These are phyloP conservation scores for Leptobrachium leishanense DNA, from an alignment of 2,113 vertebrate species.

Conservation along the genomic window DNA sequence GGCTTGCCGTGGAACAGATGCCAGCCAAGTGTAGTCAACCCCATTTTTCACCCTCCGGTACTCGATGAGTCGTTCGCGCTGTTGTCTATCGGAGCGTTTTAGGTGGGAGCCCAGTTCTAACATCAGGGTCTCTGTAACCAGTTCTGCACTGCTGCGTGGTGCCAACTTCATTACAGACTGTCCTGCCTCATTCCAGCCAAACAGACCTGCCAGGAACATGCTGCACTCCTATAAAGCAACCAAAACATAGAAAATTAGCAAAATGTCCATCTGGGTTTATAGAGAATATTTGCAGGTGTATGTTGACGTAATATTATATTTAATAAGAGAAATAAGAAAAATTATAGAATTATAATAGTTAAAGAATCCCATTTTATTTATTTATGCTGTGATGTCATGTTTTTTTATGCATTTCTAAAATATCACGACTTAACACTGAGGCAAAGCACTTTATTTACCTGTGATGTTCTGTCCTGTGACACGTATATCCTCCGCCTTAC, in stretches of 20 bases:
- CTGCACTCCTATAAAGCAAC: constrained; percentile 2
- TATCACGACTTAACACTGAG: too few relatives aligned
- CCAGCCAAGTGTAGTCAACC: constrained; percentile 77
- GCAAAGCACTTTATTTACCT: neutral
- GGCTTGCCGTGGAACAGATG: constrained; percentile 55
- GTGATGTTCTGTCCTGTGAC: neutral
- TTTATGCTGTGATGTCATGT: too few relatives aligned
- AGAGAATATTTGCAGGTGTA: too few relatives aligned
- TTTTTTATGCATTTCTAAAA: too few relatives aligned
- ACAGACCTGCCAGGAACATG: constrained; percentile 46
- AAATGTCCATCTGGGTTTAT: too few relatives aligned
- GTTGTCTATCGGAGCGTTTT: constrained; percentile 72
- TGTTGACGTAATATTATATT: too few relatives aligned
- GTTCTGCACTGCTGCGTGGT: constrained; percentile 65
- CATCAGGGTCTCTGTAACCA: constrained; percentile 78
- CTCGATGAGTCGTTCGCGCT: constrained; percentile 62
- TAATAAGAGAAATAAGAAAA: too few relatives aligned
- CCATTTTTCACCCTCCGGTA: constrained; percentile 61
- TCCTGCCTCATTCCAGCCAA: constrained; percentile 39
- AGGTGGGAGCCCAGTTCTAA: constrained; percentile 73
- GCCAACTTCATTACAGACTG: constrained; percentile 50
- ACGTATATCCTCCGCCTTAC: neutral
- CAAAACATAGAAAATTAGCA: neutral
- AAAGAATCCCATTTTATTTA: too few relatives aligned
- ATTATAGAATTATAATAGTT: too few relatives aligned